phyloP scores from a whole-genome alignment of 2,797 vertebrate species.

The Hoplostethus atlanticus region DNA sequence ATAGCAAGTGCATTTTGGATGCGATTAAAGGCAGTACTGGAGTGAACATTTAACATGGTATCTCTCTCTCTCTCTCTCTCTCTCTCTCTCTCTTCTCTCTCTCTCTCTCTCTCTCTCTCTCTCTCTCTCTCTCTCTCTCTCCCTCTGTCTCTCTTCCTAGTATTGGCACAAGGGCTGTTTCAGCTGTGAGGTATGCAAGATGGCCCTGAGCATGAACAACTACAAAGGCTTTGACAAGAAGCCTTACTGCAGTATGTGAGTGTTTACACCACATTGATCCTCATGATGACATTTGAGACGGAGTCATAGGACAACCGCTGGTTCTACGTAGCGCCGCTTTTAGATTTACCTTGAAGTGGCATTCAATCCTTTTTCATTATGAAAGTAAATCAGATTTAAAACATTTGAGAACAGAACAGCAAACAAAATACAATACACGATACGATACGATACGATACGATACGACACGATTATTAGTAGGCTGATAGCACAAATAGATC shows the following conservation, averaged over 20 bases:
- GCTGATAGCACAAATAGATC: no score
- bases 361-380: neutral
- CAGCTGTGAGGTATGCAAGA: conserved; percentile 98
- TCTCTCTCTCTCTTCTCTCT: neutral
- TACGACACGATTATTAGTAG: neutral
- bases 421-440: no score
- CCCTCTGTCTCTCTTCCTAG: conserved; percentile 59
- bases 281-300: neutral
- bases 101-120: neutral
- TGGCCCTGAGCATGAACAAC: conserved; percentile 99
- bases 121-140: neutral
- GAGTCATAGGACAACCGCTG: neutral
- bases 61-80: neutral
- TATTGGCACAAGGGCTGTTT: conserved; percentile 99
- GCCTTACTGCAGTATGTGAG: conserved; percentile 98
- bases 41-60: no score
- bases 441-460: neutral
- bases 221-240: conserved; percentile 99
- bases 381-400: no score
- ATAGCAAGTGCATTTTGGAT: neutral
- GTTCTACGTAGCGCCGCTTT: neutral
- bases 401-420: no score
- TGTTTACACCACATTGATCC: conserved; percentile 25
- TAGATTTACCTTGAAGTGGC: neutral
- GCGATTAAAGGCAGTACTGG: neutral